A percentile compares a stretch with the other conserved stretches of the same genome.
These are phyloP conservation scores for Tetranychus truncatus DNA, from an alignment of 2,888 invertebrate genomes.

Conservation along the genomic window DNA sequence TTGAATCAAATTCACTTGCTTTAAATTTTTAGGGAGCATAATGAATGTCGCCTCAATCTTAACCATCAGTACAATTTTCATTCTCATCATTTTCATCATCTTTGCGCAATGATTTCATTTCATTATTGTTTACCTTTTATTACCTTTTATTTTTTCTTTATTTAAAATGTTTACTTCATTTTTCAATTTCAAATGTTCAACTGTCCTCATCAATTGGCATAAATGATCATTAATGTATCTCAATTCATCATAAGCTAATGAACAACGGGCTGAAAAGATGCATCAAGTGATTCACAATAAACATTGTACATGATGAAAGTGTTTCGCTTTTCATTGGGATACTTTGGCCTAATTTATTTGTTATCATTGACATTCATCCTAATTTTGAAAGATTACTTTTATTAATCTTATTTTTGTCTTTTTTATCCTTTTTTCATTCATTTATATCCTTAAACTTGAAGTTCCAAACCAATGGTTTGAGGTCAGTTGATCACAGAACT, in stretches of 20 bases:
- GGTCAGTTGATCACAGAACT: too few relatives aligned
- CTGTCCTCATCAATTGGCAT: not conserved
- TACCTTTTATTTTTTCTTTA: not conserved
- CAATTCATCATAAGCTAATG: too few relatives aligned
- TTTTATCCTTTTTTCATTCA: not conserved
- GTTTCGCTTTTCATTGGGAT: too few relatives aligned
- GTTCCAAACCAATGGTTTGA: not conserved
- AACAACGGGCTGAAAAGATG: not conserved
- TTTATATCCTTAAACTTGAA: not conserved
- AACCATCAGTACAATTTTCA: too few relatives aligned
- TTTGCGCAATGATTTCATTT: not conserved
- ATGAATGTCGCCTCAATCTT: too few relatives aligned
- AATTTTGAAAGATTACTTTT: not conserved
- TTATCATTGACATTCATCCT: too few relatives aligned
- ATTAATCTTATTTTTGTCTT: not conserved
- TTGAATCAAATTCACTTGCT: too few relatives aligned
- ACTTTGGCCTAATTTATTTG: too few relatives aligned
- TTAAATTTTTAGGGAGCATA: too few relatives aligned
- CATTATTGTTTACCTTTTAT: not conserved
- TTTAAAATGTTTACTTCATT: not conserved
- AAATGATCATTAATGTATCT: not conserved
- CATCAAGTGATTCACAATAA: not conserved
- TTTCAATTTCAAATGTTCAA: not conserved
- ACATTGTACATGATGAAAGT: too few relatives aligned
- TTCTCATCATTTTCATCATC: too few relatives aligned